Conservation (phyloP, 2,797 vertebrate genomes). For the Pygocentrus nattereri region DNA sequence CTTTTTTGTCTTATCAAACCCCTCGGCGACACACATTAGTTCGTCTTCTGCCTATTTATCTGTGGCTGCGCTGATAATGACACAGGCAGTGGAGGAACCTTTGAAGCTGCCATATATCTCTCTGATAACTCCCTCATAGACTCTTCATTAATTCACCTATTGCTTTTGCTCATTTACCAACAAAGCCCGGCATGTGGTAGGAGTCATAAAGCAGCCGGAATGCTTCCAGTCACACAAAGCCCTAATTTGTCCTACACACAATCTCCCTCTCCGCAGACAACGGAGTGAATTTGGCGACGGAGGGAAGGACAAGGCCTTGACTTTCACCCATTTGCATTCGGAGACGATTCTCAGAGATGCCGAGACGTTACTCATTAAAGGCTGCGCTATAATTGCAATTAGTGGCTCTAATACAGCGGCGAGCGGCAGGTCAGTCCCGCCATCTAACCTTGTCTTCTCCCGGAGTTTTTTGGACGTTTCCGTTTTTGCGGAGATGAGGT, state of each 20-base stretch:
- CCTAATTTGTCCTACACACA: not conserved
- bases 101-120: slow-evolving; percentile 33
- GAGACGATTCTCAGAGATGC: slow-evolving; percentile 59
- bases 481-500: slow-evolving; percentile 67
- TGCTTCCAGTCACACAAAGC: not conserved
- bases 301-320: slow-evolving; percentile 26
- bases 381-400: slow-evolving; percentile 64
- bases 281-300: not conserved
- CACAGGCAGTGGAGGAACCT: not conserved
- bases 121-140: slow-evolving; percentile 13
- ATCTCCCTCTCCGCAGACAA: not conserved
- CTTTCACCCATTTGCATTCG: slow-evolving; percentile 51
- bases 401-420: slow-evolving; percentile 62
- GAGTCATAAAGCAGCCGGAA: not conserved
- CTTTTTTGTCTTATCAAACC: slow-evolving; percentile 9
- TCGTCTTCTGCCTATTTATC: slow-evolving; percentile 18
- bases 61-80: slow-evolving; percentile 17
- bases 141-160: slow-evolving; percentile 34
- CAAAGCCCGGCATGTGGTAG: not conserved
- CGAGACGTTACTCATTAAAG: slow-evolving; percentile 65
- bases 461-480: slow-evolving; percentile 67
- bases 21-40: slow-evolving; percentile 15
- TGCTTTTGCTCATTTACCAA: slow-evolving; percentile 23
- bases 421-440: slow-evolving; percentile 61
- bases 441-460: slow-evolving; percentile 73